Base-by-base conservation (phyloP, 2,797 vertebrate species). In the Cynopterus sphinx region DNA sequence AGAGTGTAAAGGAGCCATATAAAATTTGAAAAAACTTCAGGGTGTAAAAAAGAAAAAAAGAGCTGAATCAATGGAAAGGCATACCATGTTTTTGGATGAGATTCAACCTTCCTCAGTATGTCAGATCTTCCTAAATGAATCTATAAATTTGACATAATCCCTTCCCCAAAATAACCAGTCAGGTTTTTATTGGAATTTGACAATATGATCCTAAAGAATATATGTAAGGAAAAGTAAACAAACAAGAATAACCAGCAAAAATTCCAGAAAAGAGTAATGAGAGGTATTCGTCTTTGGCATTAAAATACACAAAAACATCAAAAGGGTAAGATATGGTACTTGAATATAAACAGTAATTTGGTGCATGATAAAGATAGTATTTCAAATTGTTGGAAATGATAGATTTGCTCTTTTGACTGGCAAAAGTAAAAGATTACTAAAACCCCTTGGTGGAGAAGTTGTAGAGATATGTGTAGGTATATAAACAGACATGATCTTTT, bases 11-110 rank as follows among this genome's bases (percentile, higher is more conserved):
- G n/a, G 8, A 31, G 90, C 82, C 21, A 22, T 26, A 75, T 36
- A 87, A 79, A 63, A 91, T n/a, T 63, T 63, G 49, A 77, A 94
- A 90, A 90, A 70, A 63, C 31, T 93, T 82, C 41, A 83, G 51
- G 36, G 53, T 63, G 33, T 11, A 26, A 33, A 78, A 89, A 85
- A 33, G 21, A 41, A 89, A 89, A 85, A 28, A 75, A 61, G 70
- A 88, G 4, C 15, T 15, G 36, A 77, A 31, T 65, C 36, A 43
- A 6, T 53, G 46, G 17, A 33, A 92, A 73, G 46, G 6, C n/a
- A 33, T n/a, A 65, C 10, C 26, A 24, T 78, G 16, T 57, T 39
- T 92, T 65, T 33, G 1, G 3, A 51, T 9, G 49, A 15, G 63
- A 41, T 55, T 84, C 39, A 81, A 41, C 41, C 43, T 75, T 75